Percentiles rank a stretch among this genome's conserved stretches.
Conservation (phyloP, 2,113 vertebrate species). For the Ochotona curzoniae region DNA sequence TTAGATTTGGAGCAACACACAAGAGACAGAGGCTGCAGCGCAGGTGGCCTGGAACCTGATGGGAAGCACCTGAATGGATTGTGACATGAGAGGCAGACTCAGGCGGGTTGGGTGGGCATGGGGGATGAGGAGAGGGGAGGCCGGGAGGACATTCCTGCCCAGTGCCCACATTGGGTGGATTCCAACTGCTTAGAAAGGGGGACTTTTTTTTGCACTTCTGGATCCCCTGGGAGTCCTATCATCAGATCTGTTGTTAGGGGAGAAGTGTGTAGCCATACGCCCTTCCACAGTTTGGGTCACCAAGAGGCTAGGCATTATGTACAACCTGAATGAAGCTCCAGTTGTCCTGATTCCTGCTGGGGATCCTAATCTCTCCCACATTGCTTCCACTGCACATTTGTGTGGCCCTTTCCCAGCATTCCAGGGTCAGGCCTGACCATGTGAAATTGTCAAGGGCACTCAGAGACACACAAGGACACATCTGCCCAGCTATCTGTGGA, state of each 20-base stretch:
- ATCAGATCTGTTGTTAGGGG: accelerated
- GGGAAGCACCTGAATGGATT: background rate
- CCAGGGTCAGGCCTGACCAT: background rate
- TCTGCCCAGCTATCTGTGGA: too few relatives aligned
- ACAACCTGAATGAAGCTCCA: background rate
- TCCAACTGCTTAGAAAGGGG: background rate
- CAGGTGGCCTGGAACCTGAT: too few relatives aligned
- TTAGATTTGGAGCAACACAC: accelerated
- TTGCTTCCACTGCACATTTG: background rate
- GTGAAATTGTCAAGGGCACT: background rate
- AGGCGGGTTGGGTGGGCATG: too few relatives aligned
- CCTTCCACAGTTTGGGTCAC: background rate
- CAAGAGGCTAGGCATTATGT: background rate
- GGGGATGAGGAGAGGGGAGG: too few relatives aligned
- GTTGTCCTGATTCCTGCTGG: background rate
- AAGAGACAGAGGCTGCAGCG: too few relatives aligned
- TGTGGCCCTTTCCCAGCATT: background rate
- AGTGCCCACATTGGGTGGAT: background rate
- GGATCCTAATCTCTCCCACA: too few relatives aligned
- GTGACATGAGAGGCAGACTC: background rate
- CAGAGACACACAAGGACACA: background rate
- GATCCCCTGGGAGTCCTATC: background rate
- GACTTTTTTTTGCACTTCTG: background rate
- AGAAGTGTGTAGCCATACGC: background rate
- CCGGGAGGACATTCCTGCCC: background rate